A percentile compares a stretch with the other conserved stretches of the same genome.
Conservation (phyloP, 2,888 invertebrate species). For the Venusia cambrica region DNA sequence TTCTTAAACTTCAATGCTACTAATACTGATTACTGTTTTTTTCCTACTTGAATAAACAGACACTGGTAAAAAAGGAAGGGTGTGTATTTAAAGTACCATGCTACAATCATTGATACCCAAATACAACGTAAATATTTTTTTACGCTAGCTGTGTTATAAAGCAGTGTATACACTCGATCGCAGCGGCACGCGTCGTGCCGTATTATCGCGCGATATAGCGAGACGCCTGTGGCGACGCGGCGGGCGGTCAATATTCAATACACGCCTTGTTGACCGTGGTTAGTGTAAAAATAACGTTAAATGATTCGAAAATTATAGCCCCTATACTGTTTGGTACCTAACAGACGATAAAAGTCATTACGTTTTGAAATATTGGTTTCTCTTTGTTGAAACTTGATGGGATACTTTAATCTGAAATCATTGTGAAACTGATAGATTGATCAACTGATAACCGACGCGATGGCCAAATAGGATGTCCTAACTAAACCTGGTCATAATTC, state of each 20-base stretch:
- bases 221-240: slow-evolving; percentile 50
- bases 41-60: too few species aligned
- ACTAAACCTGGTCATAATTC: too few species aligned
- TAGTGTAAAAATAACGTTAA: slow-evolving; percentile 36
- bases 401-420: too few species aligned
- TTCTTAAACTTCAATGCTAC: too few species aligned
- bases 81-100: too few species aligned
- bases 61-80: too few species aligned
- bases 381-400: too few species aligned
- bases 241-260: slow-evolving; percentile 37
- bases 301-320: slow-evolving; percentile 31
- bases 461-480: too few species aligned
- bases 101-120: too few species aligned
- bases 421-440: too few species aligned
- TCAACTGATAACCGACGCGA: too few species aligned
- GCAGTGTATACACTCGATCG: slow-evolving; percentile 43
- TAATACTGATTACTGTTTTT: too few species aligned
- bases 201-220: slow-evolving; percentile 51
- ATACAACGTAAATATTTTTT: slow-evolving; percentile 14
- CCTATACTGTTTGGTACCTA: slow-evolving; percentile 26
- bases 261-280: slow-evolving; percentile 32
- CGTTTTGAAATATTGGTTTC: not conserved
- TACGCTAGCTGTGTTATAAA: slow-evolving; percentile 30
- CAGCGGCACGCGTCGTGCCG: slow-evolving; percentile 46
- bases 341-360: slow-evolving; percentile 20